phyloP scores from a whole-genome alignment of 1,140 invertebrate genomes.

The Zaprionus inermis region DNA sequence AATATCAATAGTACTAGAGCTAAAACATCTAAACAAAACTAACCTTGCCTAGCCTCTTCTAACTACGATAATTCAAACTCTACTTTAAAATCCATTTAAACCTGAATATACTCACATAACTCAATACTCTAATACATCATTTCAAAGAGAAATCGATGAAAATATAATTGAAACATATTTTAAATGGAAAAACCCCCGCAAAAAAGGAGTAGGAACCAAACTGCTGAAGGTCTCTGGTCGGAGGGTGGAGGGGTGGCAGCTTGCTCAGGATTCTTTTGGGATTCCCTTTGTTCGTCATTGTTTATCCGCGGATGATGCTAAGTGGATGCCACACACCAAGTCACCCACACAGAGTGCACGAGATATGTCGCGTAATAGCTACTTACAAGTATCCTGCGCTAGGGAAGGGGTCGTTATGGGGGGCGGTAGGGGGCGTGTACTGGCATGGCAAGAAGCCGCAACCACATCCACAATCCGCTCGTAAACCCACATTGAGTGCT shows the following conservation, averaged over 20 bases:
- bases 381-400: constrained; percentile 62
- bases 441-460: constrained; percentile 64
- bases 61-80: not conserved
- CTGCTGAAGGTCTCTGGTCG: not conserved
- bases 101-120: not conserved
- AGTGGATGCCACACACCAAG: constrained; percentile 9
- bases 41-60: not conserved
- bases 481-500: constrained; percentile 45
- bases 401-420: not conserved
- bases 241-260: not conserved
- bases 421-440: not conserved
- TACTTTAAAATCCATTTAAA: not conserved
- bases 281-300: constrained; percentile 4
- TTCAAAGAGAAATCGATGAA: not conserved
- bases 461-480: constrained; percentile 62
- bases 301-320: constrained; percentile 12
- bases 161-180: constrained; percentile 10
- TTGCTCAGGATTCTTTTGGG: not conserved
- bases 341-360: not conserved
- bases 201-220: not conserved
- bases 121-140: not conserved
- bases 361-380: constrained; percentile 57
- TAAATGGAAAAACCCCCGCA: not conserved
- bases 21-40: no score
- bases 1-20: no score